phyloP scores from a whole-genome alignment of 2,113 vertebrate species.

The Rostratula benghalensis region DNA sequence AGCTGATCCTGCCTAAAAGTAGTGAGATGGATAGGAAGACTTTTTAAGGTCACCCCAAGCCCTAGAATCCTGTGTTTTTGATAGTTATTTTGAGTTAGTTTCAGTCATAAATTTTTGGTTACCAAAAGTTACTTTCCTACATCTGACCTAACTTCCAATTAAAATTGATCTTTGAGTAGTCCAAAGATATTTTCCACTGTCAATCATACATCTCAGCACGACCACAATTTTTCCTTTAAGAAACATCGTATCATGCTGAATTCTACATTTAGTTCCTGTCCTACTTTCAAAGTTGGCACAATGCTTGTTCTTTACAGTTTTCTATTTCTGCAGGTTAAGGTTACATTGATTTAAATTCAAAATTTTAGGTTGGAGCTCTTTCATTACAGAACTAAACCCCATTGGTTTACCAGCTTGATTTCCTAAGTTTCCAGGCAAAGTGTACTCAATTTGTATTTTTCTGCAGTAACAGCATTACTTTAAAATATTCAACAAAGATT shows the following conservation, averaged over 20 bases:
- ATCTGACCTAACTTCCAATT: slow-evolving; percentile 55
- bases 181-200: slow-evolving; percentile 40
- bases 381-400: background rate
- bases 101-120: slow-evolving; percentile 46
- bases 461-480: background rate
- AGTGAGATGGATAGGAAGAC: background rate
- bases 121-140: slow-evolving; percentile 33
- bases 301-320: slow-evolving; percentile 32
- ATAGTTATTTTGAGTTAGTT: background rate
- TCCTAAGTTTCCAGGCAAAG: background rate
- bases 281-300: slow-evolving; percentile 45
- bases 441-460: background rate
- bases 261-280: slow-evolving; percentile 59
- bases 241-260: slow-evolving; percentile 28
- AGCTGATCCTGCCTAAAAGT: background rate
- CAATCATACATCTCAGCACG: slow-evolving; percentile 53
- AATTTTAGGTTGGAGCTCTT: background rate
- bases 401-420: background rate
- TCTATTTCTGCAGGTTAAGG: slow-evolving; percentile 47
- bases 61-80: background rate
- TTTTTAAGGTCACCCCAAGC: background rate
- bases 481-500: background rate
- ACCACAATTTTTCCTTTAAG: slow-evolving; percentile 54
- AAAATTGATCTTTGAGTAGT: slow-evolving; percentile 55
- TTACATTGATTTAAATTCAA: slow-evolving; percentile 52